These are phyloP conservation scores for Menura novaehollandiae DNA, from an alignment of 2,113 vertebrate genomes.

Conservation along the genomic window DNA sequence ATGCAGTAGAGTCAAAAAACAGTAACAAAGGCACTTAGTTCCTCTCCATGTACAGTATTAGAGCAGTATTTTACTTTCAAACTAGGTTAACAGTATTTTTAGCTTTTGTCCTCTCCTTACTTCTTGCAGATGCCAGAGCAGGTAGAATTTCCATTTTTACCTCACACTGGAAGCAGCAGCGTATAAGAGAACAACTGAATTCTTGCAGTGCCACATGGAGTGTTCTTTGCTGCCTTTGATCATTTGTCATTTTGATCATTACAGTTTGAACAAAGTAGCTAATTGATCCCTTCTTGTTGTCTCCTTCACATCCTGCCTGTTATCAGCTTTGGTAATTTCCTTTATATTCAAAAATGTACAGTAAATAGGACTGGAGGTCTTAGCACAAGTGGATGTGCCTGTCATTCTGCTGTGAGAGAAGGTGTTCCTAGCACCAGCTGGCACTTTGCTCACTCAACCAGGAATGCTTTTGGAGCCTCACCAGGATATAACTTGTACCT, in stretches of 20 bases:
- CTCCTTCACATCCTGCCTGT: background rate
- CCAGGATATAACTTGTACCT: background rate
- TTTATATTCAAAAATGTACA: background rate
- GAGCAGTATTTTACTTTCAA: background rate
- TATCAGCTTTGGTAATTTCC: background rate
- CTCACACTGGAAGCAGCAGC: background rate
- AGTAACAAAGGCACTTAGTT: background rate
- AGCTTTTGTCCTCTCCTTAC: background rate
- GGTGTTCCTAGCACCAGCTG: background rate
- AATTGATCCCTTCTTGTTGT: constrained; percentile 44
- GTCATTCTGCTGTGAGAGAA: background rate
- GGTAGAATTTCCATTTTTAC: background rate
- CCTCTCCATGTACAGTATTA: background rate
- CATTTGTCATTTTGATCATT: constrained; percentile 45
- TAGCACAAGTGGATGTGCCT: background rate
- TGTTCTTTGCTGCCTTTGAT: constrained; percentile 47
- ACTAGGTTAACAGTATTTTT: constrained; percentile 9
- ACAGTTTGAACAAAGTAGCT: constrained; percentile 10
- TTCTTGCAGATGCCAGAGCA: background rate
- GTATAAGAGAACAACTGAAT: background rate
- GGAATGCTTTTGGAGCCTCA: background rate
- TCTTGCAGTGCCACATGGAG: background rate
- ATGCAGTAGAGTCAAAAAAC: background rate
- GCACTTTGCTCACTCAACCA: background rate
- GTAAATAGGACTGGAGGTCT: background rate